phyloP scores from a whole-genome alignment of 2,888 invertebrate genomes.

The Nudaria mundana region DNA sequence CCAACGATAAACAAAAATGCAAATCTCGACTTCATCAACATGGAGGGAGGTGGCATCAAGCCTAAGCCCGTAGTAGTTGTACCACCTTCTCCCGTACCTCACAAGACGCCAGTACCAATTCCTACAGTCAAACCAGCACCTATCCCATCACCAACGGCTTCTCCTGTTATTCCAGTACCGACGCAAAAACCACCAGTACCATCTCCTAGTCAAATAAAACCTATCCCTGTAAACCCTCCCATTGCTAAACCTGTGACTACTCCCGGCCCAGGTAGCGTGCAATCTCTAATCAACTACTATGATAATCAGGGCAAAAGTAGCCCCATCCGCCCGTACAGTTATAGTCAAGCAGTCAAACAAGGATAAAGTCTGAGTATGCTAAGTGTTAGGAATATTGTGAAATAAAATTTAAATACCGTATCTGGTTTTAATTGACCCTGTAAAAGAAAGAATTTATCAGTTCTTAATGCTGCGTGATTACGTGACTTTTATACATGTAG shows the following conservation, averaged over 20 bases:
- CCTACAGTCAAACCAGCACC: slow-evolving; percentile 24
- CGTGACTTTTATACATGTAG: too few species aligned
- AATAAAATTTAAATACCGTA: not conserved
- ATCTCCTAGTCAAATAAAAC: slow-evolving; percentile 45
- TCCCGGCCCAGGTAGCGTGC: slow-evolving; percentile 66
- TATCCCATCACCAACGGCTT: slow-evolving; percentile 12
- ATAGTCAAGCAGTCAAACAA: slow-evolving; percentile 73
- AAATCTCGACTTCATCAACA: slow-evolving; percentile 69
- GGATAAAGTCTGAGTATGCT: slow-evolving; percentile 43
- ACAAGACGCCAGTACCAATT: slow-evolving; percentile 16
- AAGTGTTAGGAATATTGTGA: not conserved
- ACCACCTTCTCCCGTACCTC: slow-evolving; percentile 18
- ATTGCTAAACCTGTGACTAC: slow-evolving; percentile 52
- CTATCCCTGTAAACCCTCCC: slow-evolving; percentile 56
- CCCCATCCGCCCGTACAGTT: slow-evolving; percentile 65
- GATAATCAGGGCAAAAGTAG: slow-evolving; percentile 68
- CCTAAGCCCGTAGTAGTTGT: slow-evolving; percentile 19
- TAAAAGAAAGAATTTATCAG: too few species aligned
- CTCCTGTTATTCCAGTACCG: slow-evolving; percentile 16
- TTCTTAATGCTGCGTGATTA: too few species aligned
- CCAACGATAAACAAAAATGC: slow-evolving; percentile 65
- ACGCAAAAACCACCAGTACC: slow-evolving; percentile 13
- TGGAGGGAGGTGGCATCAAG: slow-evolving; percentile 57
- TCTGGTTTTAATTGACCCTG: too few species aligned
- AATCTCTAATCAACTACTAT: slow-evolving; percentile 65